These are phyloP conservation scores for Dasyurus viverrinus DNA, from an alignment of 2,113 vertebrate genomes.

Conservation along the genomic window DNA sequence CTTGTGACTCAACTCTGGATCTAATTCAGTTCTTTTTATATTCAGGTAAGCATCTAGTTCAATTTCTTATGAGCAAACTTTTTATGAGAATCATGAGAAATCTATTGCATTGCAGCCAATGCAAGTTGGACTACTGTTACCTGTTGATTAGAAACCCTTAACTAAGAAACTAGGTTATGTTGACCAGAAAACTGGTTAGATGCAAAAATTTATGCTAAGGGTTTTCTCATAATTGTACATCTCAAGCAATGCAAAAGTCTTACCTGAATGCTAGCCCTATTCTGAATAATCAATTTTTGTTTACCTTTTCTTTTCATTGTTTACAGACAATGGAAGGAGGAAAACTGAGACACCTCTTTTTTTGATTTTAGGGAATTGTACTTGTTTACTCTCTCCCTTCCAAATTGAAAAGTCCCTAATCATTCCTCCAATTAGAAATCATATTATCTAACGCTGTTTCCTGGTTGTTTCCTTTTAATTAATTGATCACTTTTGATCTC, in stretches of 20 bases:
- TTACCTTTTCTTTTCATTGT: too few relatives aligned
- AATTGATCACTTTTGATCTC: too few relatives aligned
- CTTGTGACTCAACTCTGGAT: too few relatives aligned
- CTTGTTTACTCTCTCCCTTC: not conserved
- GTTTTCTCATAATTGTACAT: not conserved
- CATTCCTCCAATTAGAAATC: not conserved
- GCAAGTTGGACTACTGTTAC: not conserved
- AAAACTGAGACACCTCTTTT: not conserved
- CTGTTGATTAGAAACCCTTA: not conserved
- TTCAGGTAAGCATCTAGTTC: not conserved
- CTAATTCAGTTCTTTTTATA: not conserved
- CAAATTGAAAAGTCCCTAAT: not conserved
- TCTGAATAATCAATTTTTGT: not conserved
- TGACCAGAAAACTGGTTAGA: not conserved
- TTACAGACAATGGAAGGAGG: too few relatives aligned
- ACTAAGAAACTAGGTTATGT: not conserved
- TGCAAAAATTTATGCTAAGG: not conserved
- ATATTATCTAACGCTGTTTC: not conserved
- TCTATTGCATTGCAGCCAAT: not conserved
- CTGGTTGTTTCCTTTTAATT: too few relatives aligned
- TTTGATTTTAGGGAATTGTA: not conserved
- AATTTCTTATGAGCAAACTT: not conserved
- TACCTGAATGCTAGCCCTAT: not conserved
- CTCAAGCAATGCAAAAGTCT: not conserved
- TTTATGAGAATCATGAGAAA: not conserved